These are phyloP conservation scores for Callospermophilus lateralis DNA, from an alignment of 2,113 vertebrate species.

Conservation along the genomic window DNA sequence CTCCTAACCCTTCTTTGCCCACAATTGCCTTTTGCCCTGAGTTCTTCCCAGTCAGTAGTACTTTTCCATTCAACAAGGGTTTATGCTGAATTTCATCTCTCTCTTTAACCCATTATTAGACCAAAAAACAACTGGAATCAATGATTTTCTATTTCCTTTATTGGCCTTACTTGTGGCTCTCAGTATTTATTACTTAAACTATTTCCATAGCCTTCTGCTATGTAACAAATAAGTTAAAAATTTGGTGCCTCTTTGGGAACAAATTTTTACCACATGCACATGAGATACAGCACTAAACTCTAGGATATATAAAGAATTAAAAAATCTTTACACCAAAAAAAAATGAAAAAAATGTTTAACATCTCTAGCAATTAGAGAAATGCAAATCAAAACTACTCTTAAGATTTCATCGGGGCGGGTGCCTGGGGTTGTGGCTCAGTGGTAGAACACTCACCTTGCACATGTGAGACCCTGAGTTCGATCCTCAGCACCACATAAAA, in stretches of 20 bases:
- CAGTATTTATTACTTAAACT: neutral
- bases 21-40: neutral
- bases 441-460: too few relatives aligned
- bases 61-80: constrained; percentile 13
- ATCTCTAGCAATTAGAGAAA: too few relatives aligned
- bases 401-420: too few relatives aligned
- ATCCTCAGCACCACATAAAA: too few relatives aligned
- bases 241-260: neutral
- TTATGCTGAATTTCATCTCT: neutral
- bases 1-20: neutral
- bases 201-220: neutral
- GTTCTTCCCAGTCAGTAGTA: neutral
- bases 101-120: neutral
- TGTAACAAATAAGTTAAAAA: constrained; percentile 23
- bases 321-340: too few relatives aligned
- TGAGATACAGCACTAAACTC: too few relatives aligned
- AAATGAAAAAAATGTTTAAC: too few relatives aligned
- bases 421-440: too few relatives aligned
- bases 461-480: too few relatives aligned
- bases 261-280: too few relatives aligned
- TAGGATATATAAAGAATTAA: too few relatives aligned
- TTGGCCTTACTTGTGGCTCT: neutral
- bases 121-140: neutral
- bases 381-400: too few relatives aligned
- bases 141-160: neutral